Base-by-base conservation (phyloP, 1,140 invertebrate species). In the Hermatobates lingyangjiaoensis region DNA sequence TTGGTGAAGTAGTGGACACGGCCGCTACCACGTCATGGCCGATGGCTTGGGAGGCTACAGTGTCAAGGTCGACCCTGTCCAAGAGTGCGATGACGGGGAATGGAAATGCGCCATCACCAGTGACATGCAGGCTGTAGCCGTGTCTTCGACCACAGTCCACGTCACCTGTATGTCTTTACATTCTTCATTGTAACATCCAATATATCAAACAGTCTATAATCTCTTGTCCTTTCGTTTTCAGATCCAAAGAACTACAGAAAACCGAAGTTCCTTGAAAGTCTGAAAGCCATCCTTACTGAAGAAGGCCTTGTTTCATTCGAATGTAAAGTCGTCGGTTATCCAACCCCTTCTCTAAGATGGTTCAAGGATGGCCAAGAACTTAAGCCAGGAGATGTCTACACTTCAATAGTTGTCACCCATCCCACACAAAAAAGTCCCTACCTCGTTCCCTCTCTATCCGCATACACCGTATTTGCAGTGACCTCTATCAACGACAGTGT, bases 221-320 rank as follows among this genome's bases (percentile, higher is more conserved):
- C 40, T 27, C n/a, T 24, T 47, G 23, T 47, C 1, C 1, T 47
- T 47, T 7, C 23, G 48, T 58, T 71, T 67, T 23, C 62, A 85
- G 82, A 89, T 64, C 87, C 88, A 42, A 86, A 87, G 62, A 89
- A 88, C 62, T 92, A 89, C 60, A 74, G 85, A 56, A 83, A 83
- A 62, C 87, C 87, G 15, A 70, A 82, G 56, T 92, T 92, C 64
- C 80, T 92, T 74, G 87, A 92, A 64, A 83, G 80, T 56, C 68
- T 91, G 20, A 83, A 83, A 63, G 87, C 87, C 3, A 75, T 91
- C 28, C 68, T 92, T 21, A 90, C 87, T 0, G 87, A 90, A 62
- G 87, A 91, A 71, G 87, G 87, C 1, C 66, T 90, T 3, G 87
- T 92, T 2, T 90, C 86, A 0, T 91, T 92, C 60, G 87, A 92